Evolutionary conservation across 2,113 vertebrate genomes (phyloP).

Genomic region (Eidolon helvum): DNA sequence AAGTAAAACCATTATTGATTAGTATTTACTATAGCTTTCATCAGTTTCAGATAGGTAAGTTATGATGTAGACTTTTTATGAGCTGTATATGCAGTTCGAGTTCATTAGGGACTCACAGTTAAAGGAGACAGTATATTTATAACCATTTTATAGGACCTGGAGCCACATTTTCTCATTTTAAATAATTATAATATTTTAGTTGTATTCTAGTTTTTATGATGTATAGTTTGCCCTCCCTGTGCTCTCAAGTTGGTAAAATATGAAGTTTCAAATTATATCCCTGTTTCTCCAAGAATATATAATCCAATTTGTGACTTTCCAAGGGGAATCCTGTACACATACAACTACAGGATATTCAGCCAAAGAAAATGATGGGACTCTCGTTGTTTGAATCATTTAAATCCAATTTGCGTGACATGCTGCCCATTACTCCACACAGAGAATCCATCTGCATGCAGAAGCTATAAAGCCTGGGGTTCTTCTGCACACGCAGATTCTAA

Average conservation of each 20-base stretch:
- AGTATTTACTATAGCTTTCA: neutral
- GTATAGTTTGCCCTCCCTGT: neutral
- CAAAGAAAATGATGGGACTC: constrained; percentile 54
- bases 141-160: neutral
- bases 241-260: constrained; percentile 40
- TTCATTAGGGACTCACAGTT: neutral
- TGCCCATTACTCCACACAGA: neutral
- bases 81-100: neutral
- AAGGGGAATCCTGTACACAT: constrained; percentile 28
- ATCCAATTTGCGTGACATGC: neutral
- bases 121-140: neutral
- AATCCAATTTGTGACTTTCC: constrained; percentile 53
- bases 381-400: neutral
- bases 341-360: neutral
- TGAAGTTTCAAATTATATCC: constrained; percentile 49
- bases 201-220: constrained; percentile 34
- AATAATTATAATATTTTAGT: neutral
- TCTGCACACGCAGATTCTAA: neutral
- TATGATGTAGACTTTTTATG: neutral
- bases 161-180: neutral
- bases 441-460: neutral
- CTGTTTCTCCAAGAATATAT: constrained; percentile 10
- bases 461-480: neutral
- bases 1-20: neutral
- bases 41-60: neutral